Evolutionary conservation across 1,140 invertebrate species (phyloP).

Genomic region (Apocrypta bakeri): DNA sequence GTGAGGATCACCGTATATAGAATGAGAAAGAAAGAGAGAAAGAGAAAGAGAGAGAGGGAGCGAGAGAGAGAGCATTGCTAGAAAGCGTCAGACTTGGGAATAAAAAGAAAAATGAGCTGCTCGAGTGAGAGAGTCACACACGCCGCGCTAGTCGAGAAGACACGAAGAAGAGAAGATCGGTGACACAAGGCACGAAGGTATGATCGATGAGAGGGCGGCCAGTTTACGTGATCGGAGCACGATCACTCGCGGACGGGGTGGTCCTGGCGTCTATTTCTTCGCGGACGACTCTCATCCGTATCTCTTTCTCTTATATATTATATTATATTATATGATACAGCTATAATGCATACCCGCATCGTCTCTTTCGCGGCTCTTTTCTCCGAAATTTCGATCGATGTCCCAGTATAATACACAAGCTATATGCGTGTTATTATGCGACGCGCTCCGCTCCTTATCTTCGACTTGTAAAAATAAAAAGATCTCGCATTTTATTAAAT

Average conservation of each 20-base stretch:
- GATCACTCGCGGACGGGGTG: constrained; percentile 71
- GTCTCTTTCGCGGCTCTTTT: constrained; percentile 63
- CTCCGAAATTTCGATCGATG: constrained; percentile 1
- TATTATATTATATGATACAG: not conserved
- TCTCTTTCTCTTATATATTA: not conserved
- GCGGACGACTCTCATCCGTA: not conserved
- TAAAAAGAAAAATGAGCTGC: constrained; percentile 50
- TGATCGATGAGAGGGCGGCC: constrained; percentile 75
- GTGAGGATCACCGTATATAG: too few relatives aligned
- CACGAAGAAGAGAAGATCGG: constrained; percentile 30
- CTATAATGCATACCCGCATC: not conserved
- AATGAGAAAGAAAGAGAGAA: too few relatives aligned
- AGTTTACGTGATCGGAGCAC: constrained; percentile 74
- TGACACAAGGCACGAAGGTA: constrained; percentile 63
- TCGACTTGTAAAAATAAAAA: constrained; percentile 25
- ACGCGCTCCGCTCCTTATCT: constrained; percentile 41
- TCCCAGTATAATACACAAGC: not conserved
- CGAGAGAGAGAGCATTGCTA: not conserved
- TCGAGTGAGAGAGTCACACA: not conserved
- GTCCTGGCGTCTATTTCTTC: constrained; percentile 66
- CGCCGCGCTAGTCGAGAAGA: too few relatives aligned
- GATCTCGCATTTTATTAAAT: constrained; percentile 46
- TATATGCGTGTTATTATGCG: not conserved
- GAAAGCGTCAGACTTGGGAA: constrained; percentile 53
- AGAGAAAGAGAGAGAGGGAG: not conserved